Base-by-base conservation (phyloP, 2,888 invertebrate species). In the Tenthredo distinguenda region DNA sequence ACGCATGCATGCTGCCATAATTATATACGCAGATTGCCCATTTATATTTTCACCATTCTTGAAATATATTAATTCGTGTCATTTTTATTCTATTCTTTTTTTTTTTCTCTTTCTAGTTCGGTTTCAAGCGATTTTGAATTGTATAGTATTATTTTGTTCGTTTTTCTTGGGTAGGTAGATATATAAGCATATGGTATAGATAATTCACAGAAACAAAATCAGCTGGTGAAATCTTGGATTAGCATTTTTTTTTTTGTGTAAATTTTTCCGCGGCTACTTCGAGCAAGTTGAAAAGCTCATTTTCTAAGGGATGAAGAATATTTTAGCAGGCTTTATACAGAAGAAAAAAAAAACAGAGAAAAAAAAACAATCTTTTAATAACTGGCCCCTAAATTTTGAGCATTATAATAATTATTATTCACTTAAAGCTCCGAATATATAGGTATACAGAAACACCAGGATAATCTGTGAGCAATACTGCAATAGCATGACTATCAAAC, bases 361-460 rank as follows among this genome's bases (percentile, higher is more conserved):
- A 15, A 4, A 68, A 31, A 65, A 65, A 31, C 6, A 65, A 2
- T 21, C 1, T 65, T 58, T 85, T n/a, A 79, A n/a, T 86, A 74
- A 84, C 58, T 65, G 84, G 55, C 71, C 84, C 72, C 72, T 84
- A 68, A 58, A 86, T 86, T 84, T 82, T 85, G 82, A 71, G 68
- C 79, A 40, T 43, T 43, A 37, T 62, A 81, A 37, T 62, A 81
- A 58, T 84, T 85, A 74, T 86, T 87, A 85, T 87, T 84, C 84
- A 72, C 84, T 86, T 87, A 84, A 83, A 82, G 72, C 71, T 85
- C 82, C 26, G 81, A 50, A 86, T 86, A 68, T 81, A 85, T 34
- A 68, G 1, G 82, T 86, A 84, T 86, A 86, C 86, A 86, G 86
- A 87, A 86, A 31, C 50, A 55, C 31, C 31, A 55, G 55, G n/a